A percentile compares a stretch with the other conserved stretches of the same genome.
Conservation (phyloP, 2,113 vertebrate species). For the Larimichthys polyactis region DNA sequence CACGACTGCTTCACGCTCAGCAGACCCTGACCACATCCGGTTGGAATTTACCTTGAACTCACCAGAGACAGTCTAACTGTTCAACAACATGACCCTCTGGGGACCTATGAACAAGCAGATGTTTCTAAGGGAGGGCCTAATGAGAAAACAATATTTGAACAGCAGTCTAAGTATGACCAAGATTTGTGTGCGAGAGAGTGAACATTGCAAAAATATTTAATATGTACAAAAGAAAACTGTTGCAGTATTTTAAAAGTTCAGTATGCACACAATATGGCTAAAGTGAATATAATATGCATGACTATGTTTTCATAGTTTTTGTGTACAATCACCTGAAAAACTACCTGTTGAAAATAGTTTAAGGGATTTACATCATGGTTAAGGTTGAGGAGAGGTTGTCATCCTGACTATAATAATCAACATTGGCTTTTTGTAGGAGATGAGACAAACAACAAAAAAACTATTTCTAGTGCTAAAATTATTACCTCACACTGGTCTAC, state of each 20-base stretch:
- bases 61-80: slow-evolving; percentile 30
- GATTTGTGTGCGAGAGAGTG: neutral
- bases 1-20: slow-evolving; percentile 18
- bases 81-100: slow-evolving; percentile 12
- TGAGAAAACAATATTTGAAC: slow-evolving; percentile 48
- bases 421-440: neutral
- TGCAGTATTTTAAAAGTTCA: neutral
- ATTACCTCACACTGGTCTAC: slow-evolving; percentile 3
- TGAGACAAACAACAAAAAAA: neutral
- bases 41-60: slow-evolving; percentile 58
- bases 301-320: no score
- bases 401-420: neutral
- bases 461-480: neutral
- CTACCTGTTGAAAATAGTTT: neutral
- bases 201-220: neutral
- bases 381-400: neutral
- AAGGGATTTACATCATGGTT: no score
- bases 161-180: neutral
- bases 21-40: slow-evolving; percentile 28
- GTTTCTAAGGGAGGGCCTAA: slow-evolving; percentile 41
- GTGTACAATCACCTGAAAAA: no score
- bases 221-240: neutral
- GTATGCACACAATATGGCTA: neutral
- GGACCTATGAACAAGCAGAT: slow-evolving; percentile 58
- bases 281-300: no score